Conservation (phyloP, 2,797 vertebrate genomes). For the Characodon lateralis region DNA sequence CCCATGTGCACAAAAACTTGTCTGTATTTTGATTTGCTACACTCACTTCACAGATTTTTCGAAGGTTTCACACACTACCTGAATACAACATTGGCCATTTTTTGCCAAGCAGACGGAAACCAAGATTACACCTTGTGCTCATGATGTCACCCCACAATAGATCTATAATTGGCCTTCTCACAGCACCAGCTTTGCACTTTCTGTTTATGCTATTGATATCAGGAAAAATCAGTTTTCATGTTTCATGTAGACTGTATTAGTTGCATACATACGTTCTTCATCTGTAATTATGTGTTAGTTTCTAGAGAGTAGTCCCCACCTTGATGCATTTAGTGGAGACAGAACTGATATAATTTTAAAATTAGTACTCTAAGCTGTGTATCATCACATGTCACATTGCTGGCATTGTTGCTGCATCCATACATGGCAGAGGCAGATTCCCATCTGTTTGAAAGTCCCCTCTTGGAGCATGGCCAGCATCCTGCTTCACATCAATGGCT, state of each 20-base stretch:
- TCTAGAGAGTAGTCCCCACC: slow-evolving; percentile 4
- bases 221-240: slow-evolving; percentile 1
- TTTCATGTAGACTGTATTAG: slow-evolving; percentile 26
- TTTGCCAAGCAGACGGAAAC: not conserved
- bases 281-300: slow-evolving; percentile 18
- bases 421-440: slow-evolving; percentile 66
- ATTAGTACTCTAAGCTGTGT: slow-evolving; percentile 23
- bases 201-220: slow-evolving; percentile 6
- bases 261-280: slow-evolving; percentile 22
- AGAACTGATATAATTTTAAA: slow-evolving; percentile 27
- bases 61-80: not conserved
- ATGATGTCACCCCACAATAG: not conserved
- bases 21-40: not conserved
- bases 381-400: slow-evolving; percentile 37
- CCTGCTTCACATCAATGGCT: slow-evolving; percentile 62
- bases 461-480: slow-evolving; percentile 66
- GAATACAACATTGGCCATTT: not conserved
- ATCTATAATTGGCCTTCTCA: slow-evolving; percentile 5
- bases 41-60: not conserved
- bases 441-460: slow-evolving; percentile 76
- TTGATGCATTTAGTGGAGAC: slow-evolving; percentile 26
- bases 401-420: slow-evolving; percentile 69
- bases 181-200: slow-evolving; percentile 12
- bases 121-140: not conserved
- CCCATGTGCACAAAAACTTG: not conserved